Base-by-base conservation (phyloP, 2,113 vertebrate species). In the Octodon degus region DNA sequence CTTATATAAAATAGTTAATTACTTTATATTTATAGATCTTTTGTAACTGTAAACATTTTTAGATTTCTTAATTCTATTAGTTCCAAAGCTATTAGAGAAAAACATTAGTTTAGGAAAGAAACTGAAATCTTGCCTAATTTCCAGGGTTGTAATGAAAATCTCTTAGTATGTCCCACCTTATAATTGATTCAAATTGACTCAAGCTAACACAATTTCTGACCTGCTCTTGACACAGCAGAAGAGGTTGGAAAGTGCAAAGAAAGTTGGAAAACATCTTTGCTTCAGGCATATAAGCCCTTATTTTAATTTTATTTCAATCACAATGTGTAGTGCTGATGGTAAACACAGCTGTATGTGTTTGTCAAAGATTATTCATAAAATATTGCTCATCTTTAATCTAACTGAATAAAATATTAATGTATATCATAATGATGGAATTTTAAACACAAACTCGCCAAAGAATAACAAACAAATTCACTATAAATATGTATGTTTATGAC, bases 341-440 rank as follows among this genome's bases (percentile, higher is more conserved):
- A 97, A 97, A 97, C 88, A 96, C 87, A 97, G 96, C 79, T 97
- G 87, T 68, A 43, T 60, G 16, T 90, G 60, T 94, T 94, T 96
- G 62, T 85, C 90, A 97, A 97, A 91, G 58, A 91, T 94, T 86
- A 94, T 93, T 97, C 81, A 81, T 65, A 95, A 94, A 97, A 77
- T 92, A 86, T 6, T 20, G 74, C 7, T 94, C 72, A 95, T 62
- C 50, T 47, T 37, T 96, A 96, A 91, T 74, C 85, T 84, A 97
- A 86, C 90, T 68, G 80, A 93, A 97, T 96, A 93, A 97, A 92
- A 93, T 95, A 95, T 90, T 97, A 97, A 95, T 88, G 76, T 67
- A 55, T 19, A 53, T 58, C n/a, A 93, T 89, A 90, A 86, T 79
- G 34, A 85, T 32, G 65, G 27, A 50, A 53, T n/a, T 94, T 95